Conservation (phyloP, 2,113 vertebrate genomes). For the human (Homo sapiens) region DNA sequence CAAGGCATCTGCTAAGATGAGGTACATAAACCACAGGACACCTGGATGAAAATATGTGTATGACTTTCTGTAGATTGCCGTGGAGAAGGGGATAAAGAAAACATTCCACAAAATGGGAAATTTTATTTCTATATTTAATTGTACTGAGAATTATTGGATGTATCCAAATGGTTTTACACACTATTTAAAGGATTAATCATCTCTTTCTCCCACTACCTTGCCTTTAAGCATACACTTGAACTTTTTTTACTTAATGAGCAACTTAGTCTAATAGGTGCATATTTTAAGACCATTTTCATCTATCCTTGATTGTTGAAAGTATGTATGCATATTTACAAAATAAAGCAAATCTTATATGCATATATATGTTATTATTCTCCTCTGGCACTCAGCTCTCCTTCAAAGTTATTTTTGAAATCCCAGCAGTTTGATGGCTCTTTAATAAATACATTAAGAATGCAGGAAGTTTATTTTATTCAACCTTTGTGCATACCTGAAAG, state of each 20-base stretch:
- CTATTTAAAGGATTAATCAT: slow-evolving; percentile 24
- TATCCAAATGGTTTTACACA: neutral
- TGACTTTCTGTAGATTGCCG: neutral
- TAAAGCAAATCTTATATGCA: neutral
- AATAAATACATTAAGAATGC: neutral
- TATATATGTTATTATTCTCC: neutral
- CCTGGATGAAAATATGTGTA: neutral
- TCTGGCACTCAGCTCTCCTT: neutral
- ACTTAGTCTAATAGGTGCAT: neutral
- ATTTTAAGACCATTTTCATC: neutral
- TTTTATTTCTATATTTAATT: neutral
- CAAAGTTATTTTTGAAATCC: slow-evolving; percentile 22
- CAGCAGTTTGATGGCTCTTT: neutral
- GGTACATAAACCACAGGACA: slow-evolving; percentile 63
- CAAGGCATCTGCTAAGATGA: slow-evolving; percentile 75
- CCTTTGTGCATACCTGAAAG: neutral
- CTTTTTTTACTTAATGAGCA: neutral
- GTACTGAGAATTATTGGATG: neutral
- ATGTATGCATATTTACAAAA: slow-evolving; percentile 17
- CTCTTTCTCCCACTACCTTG: neutral
- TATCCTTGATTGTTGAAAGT: neutral
- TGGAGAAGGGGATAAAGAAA: neutral
- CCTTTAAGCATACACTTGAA: neutral
- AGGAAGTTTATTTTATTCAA: neutral
- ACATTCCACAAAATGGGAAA: neutral